Evolutionary conservation across 2,888 invertebrate genomes (phyloP).

Genomic region (Coleophora deauratella): DNA sequence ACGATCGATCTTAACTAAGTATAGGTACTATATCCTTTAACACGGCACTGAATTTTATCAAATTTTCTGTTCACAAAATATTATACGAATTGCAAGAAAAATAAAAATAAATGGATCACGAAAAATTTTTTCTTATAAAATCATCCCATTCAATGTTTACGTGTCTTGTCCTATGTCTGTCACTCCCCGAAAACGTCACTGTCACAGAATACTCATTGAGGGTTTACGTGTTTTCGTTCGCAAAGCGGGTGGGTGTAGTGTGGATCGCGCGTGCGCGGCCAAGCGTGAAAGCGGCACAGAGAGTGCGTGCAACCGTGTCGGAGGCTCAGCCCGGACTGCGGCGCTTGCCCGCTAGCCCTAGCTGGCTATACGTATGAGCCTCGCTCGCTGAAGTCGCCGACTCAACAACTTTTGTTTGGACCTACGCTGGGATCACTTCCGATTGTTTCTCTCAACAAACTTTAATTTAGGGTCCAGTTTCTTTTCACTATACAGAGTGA

Average conservation of each 20-base stretch:
- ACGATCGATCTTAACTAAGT: conserved; percentile 34
- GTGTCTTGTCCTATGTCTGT: conserved; percentile 36
- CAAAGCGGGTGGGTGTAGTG: conserved; percentile 45
- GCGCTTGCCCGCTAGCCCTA: conserved; percentile 17
- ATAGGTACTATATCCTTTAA: conserved; percentile 15
- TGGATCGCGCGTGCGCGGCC: conserved; percentile 54
- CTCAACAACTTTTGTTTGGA: no score
- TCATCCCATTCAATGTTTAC: conserved; percentile 7
- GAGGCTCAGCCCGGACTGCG: conserved; percentile 48
- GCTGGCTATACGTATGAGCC: conserved; percentile 12
- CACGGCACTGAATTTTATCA: conserved; percentile 30
- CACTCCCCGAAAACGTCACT: conserved; percentile 63
- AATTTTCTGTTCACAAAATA: no score
- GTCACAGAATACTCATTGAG: conserved; percentile 32
- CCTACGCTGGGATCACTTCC: no score
- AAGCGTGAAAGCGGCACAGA: conserved; percentile 17
- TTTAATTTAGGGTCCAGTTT: no score
- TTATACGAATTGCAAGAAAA: no score
- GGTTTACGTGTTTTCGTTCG: conserved; percentile 29
- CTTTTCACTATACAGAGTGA: no score
- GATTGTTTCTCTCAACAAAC: no score
- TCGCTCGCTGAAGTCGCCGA: no score
- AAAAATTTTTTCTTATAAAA: conserved; percentile 27
- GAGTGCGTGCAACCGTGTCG: conserved; percentile 31
- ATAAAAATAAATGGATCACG: conserved; percentile 18